Evolutionary conservation across 2,113 vertebrate genomes (phyloP).

Genomic region (Paradoxurus hermaphroditus): DNA sequence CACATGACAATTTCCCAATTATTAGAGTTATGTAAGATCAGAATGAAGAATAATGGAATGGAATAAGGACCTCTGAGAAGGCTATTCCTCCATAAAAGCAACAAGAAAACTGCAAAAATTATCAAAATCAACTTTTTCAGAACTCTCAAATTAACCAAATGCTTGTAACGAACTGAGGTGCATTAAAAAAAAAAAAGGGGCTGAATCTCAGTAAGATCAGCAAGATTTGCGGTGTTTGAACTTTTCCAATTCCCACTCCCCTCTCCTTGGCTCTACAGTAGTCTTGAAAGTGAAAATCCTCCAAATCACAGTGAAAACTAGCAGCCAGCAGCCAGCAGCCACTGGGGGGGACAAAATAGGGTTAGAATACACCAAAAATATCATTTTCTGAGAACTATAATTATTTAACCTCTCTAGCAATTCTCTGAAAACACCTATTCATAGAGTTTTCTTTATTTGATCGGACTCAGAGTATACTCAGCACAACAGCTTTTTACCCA

Average conservation of each 20-base stretch:
- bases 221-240: background rate
- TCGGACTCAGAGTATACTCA: background rate
- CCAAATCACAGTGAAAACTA: background rate
- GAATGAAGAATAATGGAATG: background rate
- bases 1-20: background rate
- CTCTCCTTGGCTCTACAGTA: background rate
- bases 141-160: background rate
- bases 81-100: background rate
- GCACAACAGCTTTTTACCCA: background rate
- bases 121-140: background rate
- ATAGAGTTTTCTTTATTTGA: background rate
- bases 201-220: background rate
- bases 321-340: background rate
- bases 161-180: background rate
- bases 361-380: background rate
- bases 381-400: background rate
- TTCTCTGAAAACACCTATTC: background rate
- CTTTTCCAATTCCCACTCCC: background rate
- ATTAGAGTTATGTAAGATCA: background rate
- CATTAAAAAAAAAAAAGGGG: background rate
- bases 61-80: background rate
- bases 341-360: background rate
- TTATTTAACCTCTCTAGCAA: background rate
- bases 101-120: background rate
- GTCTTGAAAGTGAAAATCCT: background rate